Evolutionary conservation across 2,888 invertebrate genomes (phyloP), one percentile per base, ranked within the genome.

Genomic region (Gryllus longicercus): DNA sequence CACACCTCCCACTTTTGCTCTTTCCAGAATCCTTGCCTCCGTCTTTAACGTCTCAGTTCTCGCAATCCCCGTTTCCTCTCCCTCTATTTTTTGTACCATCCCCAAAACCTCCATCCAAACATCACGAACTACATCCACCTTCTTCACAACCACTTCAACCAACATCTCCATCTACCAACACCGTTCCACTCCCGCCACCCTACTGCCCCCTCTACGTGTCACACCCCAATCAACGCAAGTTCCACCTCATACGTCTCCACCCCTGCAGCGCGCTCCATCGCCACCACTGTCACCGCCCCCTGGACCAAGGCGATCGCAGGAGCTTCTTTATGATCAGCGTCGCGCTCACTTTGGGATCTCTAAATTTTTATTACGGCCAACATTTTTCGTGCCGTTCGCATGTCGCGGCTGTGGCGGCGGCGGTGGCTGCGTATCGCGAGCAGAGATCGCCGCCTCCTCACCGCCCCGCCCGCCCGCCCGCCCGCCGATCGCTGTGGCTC

Each of bases 301-400:
- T 18, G n/a, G 16, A n/a, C n/a, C 63, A 5, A 18, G n/a, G 63
- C n/a, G 63, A 63, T 18, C 63, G 16, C 63, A n/a, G 63, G n/a
- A 14, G 16, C 63, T 63, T 63, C 63, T 63, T 63, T 63, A 63
- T 63, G 63, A n/a, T 63, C 63, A n/a, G 16, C 63, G 63, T 63
- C 63, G 16, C 63, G 63, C 63, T 63, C 63, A n/a, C 63, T 63
- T 63, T 63, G 63, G 63, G n/a, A 63, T 18, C 63, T n/a, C 63
- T 63, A 63, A 63, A 63, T 63, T 63, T 63, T 63, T 63, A 63
- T 63, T 63, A 63, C 63, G 63, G n/a, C 63, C n/a, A 63, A 63
- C 63, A 63, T 63, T 63, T 63, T 63, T 63, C 63, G 63, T 18
- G 63, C 63, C 63, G 63, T 63, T 63, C n/a, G 63, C 63, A 63